Evolutionary conservation across 2,888 invertebrate genomes (phyloP), one percentile per base, ranked within the genome.

Genomic region (Uloborus plumipes): DNA sequence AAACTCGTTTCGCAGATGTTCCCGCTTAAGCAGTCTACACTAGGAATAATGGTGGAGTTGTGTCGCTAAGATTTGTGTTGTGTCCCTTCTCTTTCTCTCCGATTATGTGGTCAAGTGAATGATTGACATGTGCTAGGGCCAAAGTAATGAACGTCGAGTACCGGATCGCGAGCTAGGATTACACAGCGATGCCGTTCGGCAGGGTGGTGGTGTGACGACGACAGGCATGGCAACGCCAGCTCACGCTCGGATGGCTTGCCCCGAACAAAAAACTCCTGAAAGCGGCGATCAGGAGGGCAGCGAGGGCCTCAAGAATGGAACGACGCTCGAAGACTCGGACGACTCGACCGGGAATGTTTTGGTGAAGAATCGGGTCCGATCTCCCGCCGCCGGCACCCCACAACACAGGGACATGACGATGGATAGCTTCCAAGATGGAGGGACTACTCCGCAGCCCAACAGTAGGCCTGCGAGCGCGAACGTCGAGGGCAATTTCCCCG

Each of bases 341-440:
- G 84, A 84, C 61, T 78, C 80, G 14, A 69, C 81, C 59, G 78
- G 82, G 62, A 78, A 65, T 53, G 74, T 82, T 55, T 53, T 78
- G 18, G 76, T 76, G 15, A 80, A 80, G 69, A 84, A 75, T 67
- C 71, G 66, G 26, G 71, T 67, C 55, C 77, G 74, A 55, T 76
- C 75, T 49, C 78, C 78, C 50, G 71, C 69, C 39, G 59, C 65
- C 39, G 66, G 66, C 66, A 62, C 67, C 66, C 58, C 53, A 62
- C 79, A 81, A 62, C 72, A 80, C 72, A 74, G 79, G 65, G 77
- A 74, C 39, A 81, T 84, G 84, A 80, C 67, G 59, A 83, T 82
- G 82, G 84, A 83, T 62, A 82, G 65, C 70, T 85, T 85, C 71
- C 85, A 85, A 85, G 85, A 85, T 85, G 85, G 85, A 71, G 84